phyloP scores from a whole-genome alignment of 2,797 vertebrate genomes.

The Hipposideros larvatus region DNA sequence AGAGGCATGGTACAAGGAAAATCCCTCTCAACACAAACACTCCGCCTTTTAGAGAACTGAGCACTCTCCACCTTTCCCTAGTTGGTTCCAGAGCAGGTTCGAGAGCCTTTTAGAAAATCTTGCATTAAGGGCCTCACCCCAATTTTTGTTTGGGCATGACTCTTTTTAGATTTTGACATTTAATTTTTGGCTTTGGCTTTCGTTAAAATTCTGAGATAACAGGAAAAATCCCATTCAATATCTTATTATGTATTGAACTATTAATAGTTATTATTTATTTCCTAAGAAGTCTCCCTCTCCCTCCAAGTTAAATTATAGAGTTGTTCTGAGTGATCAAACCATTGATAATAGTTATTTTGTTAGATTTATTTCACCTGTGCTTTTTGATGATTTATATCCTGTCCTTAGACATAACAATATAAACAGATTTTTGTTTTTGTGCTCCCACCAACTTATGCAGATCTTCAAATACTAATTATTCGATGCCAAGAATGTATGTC shows the following conservation, averaged over 20 bases:
- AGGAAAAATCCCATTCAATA: neutral
- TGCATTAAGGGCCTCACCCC: neutral
- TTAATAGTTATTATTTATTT: neutral
- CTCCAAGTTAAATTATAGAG: neutral
- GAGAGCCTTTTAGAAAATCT: neutral
- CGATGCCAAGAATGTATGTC: neutral
- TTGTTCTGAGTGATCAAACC: neutral
- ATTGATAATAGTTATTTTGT: neutral
- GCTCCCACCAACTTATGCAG: neutral
- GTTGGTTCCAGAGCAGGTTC: neutral
- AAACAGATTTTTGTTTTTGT: neutral
- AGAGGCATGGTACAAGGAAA: neutral
- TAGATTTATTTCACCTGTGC: neutral
- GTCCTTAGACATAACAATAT: neutral
- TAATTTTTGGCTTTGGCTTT: neutral
- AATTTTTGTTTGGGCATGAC: conserved; percentile 2
- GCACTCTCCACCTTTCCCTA: neutral
- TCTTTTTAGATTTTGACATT: neutral
- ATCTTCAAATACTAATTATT: neutral
- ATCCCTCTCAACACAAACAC: neutral
- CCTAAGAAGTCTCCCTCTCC: neutral
- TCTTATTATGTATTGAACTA: neutral
- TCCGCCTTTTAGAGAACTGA: neutral
- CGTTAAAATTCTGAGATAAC: neutral
- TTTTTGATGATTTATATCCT: neutral